Evolutionary conservation across 2,888 invertebrate species (phyloP), one percentile per base, ranked within the genome.

Genomic region (Diarsia brunnea): DNA sequence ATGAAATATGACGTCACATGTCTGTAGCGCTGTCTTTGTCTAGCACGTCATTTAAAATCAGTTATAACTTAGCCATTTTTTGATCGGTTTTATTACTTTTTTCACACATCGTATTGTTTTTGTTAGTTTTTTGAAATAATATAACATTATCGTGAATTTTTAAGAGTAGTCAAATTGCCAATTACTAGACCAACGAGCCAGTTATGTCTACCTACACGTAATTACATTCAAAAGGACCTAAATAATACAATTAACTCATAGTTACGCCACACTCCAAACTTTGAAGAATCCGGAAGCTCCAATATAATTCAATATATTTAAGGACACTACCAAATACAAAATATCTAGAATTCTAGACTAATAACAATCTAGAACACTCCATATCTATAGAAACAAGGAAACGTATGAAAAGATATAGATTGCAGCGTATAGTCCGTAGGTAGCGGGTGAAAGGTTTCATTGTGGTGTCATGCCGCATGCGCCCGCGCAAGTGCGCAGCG

Each of bases 371-470:
- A 68, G 84, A 72, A 65, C 84, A 79, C 63, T 75, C 86, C 79
- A 82, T 86, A 85, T 86, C 86, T 82, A 78, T 21, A 73, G 21
- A 75, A 85, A 83, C 69, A 82, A 85, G 83, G 83, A 84, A 87
- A 86, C 70, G 75, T 88, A 84, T 82, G 79, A 81, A 81, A 84
- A 84, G 77, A 82, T 81, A 78, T 82, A 80, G 81, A 80, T 78
- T 79, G 78, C 70, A 83, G 81, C 79, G 80, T 74, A 73, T 61
- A 81, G 83, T 63, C 43, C 76, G 84, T 84, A 84, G 85, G 87
- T 88, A 88, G 86, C 86, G 88, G 91, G 91, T 91, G 92, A 92
- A 92, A 92, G 92, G 92, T 89, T 85, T 90, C 91, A 91, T 93
- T 92, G 92, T 92, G 89, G 87, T 92, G 93, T 92, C 93, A 90